Percentiles rank a stretch among this genome's conserved stretches.
phyloP scores from a whole-genome alignment of 2,888 invertebrate genomes.

The Ditula angustiorana region DNA sequence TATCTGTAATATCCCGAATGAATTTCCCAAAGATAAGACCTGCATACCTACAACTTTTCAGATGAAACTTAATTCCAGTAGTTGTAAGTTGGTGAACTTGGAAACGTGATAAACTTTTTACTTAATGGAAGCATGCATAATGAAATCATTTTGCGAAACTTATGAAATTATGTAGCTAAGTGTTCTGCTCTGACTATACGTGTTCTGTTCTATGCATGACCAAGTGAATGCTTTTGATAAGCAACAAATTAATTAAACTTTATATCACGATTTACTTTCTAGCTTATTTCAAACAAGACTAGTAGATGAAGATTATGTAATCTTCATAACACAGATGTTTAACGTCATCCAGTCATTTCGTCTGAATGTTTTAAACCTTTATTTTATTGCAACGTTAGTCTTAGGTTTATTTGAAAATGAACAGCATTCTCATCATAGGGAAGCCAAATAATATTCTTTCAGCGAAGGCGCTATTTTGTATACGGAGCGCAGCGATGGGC shows the following conservation, averaged over 20 bases:
- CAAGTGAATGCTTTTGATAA: neutral
- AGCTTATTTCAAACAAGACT: too few species aligned
- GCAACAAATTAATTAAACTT: neutral
- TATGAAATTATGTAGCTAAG: conserved; percentile 40
- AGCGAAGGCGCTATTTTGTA: too few species aligned
- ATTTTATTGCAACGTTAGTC: too few species aligned
- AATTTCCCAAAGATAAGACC: conserved; percentile 32
- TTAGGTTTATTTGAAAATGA: too few species aligned
- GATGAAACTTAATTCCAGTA: conserved; percentile 55
- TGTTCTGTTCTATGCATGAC: neutral
- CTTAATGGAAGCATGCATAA: conserved; percentile 55
- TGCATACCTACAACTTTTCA: conserved; percentile 32
- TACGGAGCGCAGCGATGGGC: too few species aligned
- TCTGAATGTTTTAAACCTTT: too few species aligned
- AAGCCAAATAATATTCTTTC: too few species aligned
- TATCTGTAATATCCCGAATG: conserved; percentile 22
- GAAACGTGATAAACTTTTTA: conserved; percentile 57
- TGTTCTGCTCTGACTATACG: conserved; percentile 2
- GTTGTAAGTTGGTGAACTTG: conserved; percentile 55
- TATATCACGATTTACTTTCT: neutral
- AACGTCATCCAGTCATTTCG: too few species aligned
- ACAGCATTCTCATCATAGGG: too few species aligned
- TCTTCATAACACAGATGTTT: too few species aligned
- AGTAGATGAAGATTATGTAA: too few species aligned
- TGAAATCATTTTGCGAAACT: conserved; percentile 45